Base-by-base conservation (phyloP, 2,888 invertebrate species). In the Diarsia rubi region DNA sequence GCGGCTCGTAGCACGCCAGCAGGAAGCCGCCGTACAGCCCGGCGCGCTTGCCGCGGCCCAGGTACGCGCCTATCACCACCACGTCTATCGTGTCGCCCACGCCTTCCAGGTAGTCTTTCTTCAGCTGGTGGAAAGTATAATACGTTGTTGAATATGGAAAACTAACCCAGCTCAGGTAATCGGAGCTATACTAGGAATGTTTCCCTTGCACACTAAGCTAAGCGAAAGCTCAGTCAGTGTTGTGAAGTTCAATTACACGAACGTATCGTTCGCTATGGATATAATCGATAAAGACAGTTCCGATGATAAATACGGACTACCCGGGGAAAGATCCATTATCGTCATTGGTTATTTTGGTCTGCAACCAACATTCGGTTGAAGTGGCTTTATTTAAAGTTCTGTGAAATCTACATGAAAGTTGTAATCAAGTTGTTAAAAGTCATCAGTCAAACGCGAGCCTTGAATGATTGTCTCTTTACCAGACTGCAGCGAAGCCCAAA, bases 91-190 rank as follows among this genome's bases (percentile, higher is more conserved):
- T 99, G 95, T 99, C 99, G 1, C 99, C 99, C 14, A 99, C 98
- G 54, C 99, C 99, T 45, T 99, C 99, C 83, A 99, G 96, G 95
- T 99, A 99, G 97, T 99, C 99, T 92, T 99, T 99, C 94, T 99
- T 99, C 73, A 99, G 94, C 96, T 62, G 62, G 8, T 8, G 21
- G 14, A 6, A 6, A n/a, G 37, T 19, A 4, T 1, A 4, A 24
- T 0, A 12, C n/a, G n/a, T 52, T 49, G n/a, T 19, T 47, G 19
- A 8, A 49, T 0, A 49, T 0, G 8, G 21, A 21, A 49, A 21
- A 47, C 19, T 47, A 21, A 49, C 9, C 47, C 47, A 47, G 16
- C 47, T 49, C 21, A 49, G 49, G 21, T 16, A 45, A 45, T 49
- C 21, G 12, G 16, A 45, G 14, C 45, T 49, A 49, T 21, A 49